Evolutionary conservation across 2,113 vertebrate species (phyloP), one percentile per base, ranked within the genome.

Genomic region (Okapia johnstoni): DNA sequence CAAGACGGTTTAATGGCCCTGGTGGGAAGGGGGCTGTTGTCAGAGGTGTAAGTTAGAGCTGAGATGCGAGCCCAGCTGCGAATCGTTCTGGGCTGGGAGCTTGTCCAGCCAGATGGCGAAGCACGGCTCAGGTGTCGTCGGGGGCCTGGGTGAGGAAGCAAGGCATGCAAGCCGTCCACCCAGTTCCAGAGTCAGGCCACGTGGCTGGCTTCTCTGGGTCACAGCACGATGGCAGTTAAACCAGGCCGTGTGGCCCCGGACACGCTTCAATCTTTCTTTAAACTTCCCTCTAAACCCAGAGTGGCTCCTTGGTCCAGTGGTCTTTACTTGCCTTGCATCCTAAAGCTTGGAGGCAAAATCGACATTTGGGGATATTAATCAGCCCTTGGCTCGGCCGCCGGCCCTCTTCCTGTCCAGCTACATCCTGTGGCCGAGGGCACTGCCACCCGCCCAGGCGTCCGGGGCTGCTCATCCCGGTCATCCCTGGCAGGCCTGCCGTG

Each of bases 41-140:
- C 0, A 25, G 43, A 19, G 16, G 7, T 7, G 11, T 48, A 15
- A 25, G 25, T 23, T 4, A 17, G 76, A 9, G 43, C 55, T 21
- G 43, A 55, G 30, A 26, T 6, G 16, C 1, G 5, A n/a, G 26
- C 16, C 11, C 10, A 54, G 77, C 15, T 0, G 0, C 0, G 14
- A 7, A 19, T 26, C 5, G 6, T 3, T 52, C 52, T 1, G 0
- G 54, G 19, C 46, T 11, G 33, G n/a, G 90, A 16, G 11, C 23
- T 76, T 17, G 25, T n/a, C 46, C 63, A 54, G 57, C n/a, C 25
- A 7, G 77, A 33, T 0, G 1, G 25, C 2, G 2, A 25, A 5
- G 40, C 58, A 23, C 13, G 9, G n/a, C 76, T 79, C 57, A 21
- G 11, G 46, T 5, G 19, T 19, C 1, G 2, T 7, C 16, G 23